Conservation (phyloP, 1,140 invertebrate species). For the Oscheius sp. region DNA sequence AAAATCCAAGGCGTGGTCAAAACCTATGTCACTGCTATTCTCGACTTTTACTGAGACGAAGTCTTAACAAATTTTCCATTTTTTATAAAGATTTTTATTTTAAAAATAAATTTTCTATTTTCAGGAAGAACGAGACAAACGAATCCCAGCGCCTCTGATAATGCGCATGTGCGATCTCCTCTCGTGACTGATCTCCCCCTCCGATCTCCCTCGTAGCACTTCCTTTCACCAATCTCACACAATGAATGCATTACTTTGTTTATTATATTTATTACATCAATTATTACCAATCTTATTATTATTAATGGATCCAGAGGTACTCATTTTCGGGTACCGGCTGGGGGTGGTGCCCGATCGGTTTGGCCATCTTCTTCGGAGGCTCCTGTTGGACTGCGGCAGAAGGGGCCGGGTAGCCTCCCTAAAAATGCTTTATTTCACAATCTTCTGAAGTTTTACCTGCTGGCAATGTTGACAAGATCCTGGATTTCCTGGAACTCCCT, state of each 20-base stretch:
- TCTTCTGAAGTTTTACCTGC: neutral
- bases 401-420: too few relatives aligned
- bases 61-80: too few relatives aligned
- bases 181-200: neutral
- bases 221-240: neutral
- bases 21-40: too few relatives aligned
- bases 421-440: neutral
- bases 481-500: slow-evolving; percentile 39
- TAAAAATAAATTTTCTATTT: too few relatives aligned
- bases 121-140: too few relatives aligned
- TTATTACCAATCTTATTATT: neutral
- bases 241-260: neutral
- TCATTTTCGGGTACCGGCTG: slow-evolving; percentile 11
- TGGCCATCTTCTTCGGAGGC: slow-evolving; percentile 5
- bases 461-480: slow-evolving; percentile 37
- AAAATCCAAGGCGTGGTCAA: too few relatives aligned
- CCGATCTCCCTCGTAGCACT: neutral
- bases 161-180: neutral
- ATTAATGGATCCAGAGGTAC: slow-evolving; percentile 28
- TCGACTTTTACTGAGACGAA: too few relatives aligned
- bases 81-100: too few relatives aligned
- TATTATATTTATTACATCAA: neutral
- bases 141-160: neutral
- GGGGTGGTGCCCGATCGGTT: neutral
- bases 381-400: too few relatives aligned